Conservation (phyloP, 2,113 vertebrate species). For the Lonchura striata region DNA sequence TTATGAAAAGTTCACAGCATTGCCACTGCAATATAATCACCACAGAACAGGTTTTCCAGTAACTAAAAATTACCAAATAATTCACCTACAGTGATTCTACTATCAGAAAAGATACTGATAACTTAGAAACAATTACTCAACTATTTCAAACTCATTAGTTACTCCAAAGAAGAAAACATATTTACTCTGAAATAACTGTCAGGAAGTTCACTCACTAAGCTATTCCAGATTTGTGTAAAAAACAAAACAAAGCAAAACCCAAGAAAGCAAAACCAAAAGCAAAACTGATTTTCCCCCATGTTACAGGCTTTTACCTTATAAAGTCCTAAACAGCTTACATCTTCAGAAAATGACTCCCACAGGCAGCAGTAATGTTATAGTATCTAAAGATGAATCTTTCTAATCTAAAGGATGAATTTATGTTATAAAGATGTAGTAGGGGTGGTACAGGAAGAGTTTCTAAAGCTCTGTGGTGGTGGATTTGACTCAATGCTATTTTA, state of each 20-base stretch:
- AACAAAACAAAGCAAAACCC: neutral
- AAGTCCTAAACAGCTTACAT: neutral
- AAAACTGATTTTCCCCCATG: fast-evolving
- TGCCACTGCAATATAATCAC: neutral
- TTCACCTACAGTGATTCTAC: neutral
- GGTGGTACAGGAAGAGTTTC: neutral
- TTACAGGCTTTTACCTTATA: neutral
- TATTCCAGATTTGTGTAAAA: neutral
- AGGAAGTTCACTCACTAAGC: neutral
- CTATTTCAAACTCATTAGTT: neutral
- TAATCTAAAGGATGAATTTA: neutral
- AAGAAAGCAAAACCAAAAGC: neutral
- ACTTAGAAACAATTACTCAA: neutral
- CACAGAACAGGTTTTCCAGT: neutral
- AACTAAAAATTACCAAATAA: neutral
- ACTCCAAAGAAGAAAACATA: neutral
- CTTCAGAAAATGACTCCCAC: neutral
- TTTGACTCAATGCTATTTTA: neutral
- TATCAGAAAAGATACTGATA: neutral
- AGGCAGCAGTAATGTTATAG: neutral
- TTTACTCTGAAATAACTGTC: neutral
- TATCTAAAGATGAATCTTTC: neutral
- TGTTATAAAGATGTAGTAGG: neutral
- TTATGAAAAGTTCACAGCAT: neutral
- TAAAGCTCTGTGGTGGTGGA: neutral